Evolutionary conservation across 2,888 invertebrate species (phyloP), one percentile per base, ranked within the genome.

Genomic region (Arge pagana): DNA sequence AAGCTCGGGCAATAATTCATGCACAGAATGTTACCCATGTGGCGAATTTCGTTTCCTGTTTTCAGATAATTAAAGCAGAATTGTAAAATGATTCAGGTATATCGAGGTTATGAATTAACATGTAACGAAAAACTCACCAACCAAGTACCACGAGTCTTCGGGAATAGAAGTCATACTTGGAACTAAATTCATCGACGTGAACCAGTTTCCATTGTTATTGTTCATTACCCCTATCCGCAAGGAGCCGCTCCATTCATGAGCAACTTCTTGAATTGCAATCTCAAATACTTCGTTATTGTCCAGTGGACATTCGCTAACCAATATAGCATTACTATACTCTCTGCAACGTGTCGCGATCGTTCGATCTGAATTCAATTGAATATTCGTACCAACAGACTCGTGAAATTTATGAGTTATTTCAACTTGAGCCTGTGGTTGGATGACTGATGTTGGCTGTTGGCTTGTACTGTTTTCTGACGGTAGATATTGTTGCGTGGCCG

Each of bases 211-310:
- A 18, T 54, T 66, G 65, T 86, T 86, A 30, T 86, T 80, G 64
- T 86, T 85, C 0, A 93, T 87, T 7, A 94, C 83, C 1, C 94
- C 94, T 72, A 94, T 83, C 54, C 85, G 85, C 39, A 94, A 78
- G 26, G 86, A 86, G 6, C 93, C 93, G 51, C 86, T 84, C 78
- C 84, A 86, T 48, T 85, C 83, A 3, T 79, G 77, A 37, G 82
- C 82, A 53, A 86, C 79, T 61, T 85, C 82, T 54, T 83, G 76
- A 48, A 90, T 81, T 51, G 85, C 82, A 24, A 91, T 85, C 81
- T 93, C 93, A 72, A 90, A 93, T 21, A 90, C 76, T 70, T 93
- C 91, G 58, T 89, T 90, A 45, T 84, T 79, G 26, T 85, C 84
- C 15, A 93, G 80, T 13, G 87, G 84, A 1, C 83, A 81, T 0